Evolutionary conservation across 2,888 invertebrate genomes (phyloP), one percentile per base, ranked within the genome.

Genomic region (Sinhomidia bicolor): DNA sequence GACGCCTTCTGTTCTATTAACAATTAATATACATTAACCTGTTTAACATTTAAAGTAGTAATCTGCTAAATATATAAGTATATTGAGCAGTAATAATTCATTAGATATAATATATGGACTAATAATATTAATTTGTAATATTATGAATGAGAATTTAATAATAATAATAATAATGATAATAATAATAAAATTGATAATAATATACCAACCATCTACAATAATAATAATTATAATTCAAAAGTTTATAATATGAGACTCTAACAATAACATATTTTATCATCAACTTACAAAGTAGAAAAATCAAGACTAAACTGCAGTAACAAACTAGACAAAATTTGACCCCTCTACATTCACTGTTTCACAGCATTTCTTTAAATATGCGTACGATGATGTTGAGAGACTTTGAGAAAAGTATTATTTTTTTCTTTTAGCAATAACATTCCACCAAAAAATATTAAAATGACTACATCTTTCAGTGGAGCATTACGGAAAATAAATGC

Each of bases 11-110:
- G n/a, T 71, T 57, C 14, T 47, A n/a, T 68, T 68, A 44, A 68
- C 68, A 41, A n/a, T 60, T 17, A 54, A 32, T 26, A 47, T 82
- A 83, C 54, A 74, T 57, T 83, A 54, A 57, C 26, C 57, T 54
- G 47, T 71, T 26, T 20, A 82, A 20, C 44, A 3, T 20, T 26
- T 57, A 78, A 78, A n/a, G 14, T 78, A 57, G 29, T 68, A 62
- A 68, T 78, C 79, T 85, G 78, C 85, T 85, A 85, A 79, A 85
- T 62, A 62, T 78, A 78, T 60, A 17, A 78, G 51, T 84, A 71
- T 76, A 76, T 84, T 85, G 85, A 85, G 85, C 85, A 85, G 85
- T 78, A 85, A 54, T 85, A 79, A 79, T 76, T 62, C 57, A 26
- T 76, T 78, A 79, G 36, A 20, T 78, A 26, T 44, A 51, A 29